These are phyloP conservation scores for Ophion costatus DNA, from an alignment of 2,888 invertebrate species.

Conservation along the genomic window DNA sequence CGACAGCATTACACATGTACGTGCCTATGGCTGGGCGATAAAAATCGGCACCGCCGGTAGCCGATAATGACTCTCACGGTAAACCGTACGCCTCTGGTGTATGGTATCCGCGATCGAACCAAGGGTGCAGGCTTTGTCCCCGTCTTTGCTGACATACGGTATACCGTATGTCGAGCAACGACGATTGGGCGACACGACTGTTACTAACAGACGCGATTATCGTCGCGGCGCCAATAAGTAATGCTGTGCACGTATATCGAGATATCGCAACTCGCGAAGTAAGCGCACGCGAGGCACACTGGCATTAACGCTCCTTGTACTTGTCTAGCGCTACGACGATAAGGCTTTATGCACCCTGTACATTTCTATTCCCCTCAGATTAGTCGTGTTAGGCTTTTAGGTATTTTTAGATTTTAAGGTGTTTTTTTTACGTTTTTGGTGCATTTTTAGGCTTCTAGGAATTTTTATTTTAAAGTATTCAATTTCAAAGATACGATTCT, in stretches of 20 bases:
- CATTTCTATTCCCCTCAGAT: neutral
- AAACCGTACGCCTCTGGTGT: slow-evolving; percentile 36
- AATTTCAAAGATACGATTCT: too few relatives aligned
- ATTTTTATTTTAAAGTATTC: too few relatives aligned
- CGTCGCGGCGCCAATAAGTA: neutral
- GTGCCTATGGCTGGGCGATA: slow-evolving; percentile 37
- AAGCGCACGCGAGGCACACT: neutral
- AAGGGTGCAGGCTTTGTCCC: slow-evolving; percentile 32
- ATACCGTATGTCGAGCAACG: too few relatives aligned
- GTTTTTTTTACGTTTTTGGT: too few relatives aligned
- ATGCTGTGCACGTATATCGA: slow-evolving; percentile 32
- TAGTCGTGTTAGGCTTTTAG: neutral
- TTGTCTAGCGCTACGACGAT: neutral
- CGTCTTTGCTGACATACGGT: slow-evolving; percentile 20
- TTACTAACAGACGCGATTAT: neutral
- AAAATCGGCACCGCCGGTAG: slow-evolving; percentile 53
- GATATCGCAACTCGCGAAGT: slow-evolving; percentile 16
- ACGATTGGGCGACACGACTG: neutral
- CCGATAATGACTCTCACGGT: slow-evolving; percentile 60
- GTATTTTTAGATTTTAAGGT: too few relatives aligned
- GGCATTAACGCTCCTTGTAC: neutral
- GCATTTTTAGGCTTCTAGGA: too few relatives aligned
- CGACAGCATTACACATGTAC: slow-evolving; percentile 54
- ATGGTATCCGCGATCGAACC: neutral
- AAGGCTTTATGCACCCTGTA: neutral